A percentile compares a stretch with the other conserved stretches of the same genome.
phyloP scores from a whole-genome alignment of 2,888 invertebrate genomes.

The Schizaphis graminum region DNA sequence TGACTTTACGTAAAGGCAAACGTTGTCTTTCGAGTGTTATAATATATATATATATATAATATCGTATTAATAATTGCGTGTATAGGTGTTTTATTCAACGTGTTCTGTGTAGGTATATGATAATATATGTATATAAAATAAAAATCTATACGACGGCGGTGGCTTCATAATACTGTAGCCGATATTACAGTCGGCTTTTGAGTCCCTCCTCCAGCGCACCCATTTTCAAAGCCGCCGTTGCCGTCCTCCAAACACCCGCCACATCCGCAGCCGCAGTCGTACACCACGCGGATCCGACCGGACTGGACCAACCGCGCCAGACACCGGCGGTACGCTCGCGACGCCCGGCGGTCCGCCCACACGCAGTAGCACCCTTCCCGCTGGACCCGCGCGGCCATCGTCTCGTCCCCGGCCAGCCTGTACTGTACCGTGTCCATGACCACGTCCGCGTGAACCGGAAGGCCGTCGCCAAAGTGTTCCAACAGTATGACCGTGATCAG shows the following conservation, averaged over 20 bases:
- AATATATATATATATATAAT: too few relatives aligned
- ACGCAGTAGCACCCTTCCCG: constrained; percentile 28
- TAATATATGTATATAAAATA: too few relatives aligned
- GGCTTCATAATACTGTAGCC: background rate
- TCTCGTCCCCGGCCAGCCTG: background rate
- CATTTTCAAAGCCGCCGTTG: background rate
- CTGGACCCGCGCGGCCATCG: background rate
- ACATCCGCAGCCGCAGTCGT: constrained; percentile 48
- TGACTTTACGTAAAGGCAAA: too few relatives aligned
- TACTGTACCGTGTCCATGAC: constrained; percentile 61
- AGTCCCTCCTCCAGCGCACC: background rate
- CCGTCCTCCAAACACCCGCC: background rate
- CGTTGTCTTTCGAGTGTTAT: too few relatives aligned
- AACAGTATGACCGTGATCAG: constrained; percentile 29
- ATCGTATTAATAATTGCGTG: too few relatives aligned
- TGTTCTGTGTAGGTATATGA: too few relatives aligned
- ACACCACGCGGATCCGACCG: constrained; percentile 69
- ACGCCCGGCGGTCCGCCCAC: constrained; percentile 38
- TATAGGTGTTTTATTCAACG: too few relatives aligned
- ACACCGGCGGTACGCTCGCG: constrained; percentile 28
- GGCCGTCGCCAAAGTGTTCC: constrained; percentile 53
- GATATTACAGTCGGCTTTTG: background rate
- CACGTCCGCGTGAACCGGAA: constrained; percentile 50
- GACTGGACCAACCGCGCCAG: constrained; percentile 21
- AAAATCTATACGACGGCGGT: background rate